A percentile compares a stretch with the other conserved stretches of the same genome.
Evolutionary conservation across 35 echinoderm and acorn worm species (phyloP).

Genomic region (Lytechinus variegatus): DNA sequence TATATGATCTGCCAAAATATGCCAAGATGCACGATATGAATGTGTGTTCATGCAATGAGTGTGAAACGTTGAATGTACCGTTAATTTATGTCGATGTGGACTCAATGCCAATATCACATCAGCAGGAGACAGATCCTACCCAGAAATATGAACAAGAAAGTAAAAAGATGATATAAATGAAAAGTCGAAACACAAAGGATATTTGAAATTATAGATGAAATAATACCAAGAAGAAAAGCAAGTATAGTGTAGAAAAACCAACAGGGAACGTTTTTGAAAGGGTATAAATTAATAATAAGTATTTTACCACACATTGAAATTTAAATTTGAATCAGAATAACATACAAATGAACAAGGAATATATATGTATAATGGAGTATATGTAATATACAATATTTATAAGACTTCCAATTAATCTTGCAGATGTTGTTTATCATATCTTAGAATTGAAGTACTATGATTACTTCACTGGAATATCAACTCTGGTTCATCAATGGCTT

Average conservation of each 20-base stretch:
- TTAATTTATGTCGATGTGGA: constrained; percentile 36
- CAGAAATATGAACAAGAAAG: neutral
- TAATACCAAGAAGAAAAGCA: neutral
- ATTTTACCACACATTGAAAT: no score
- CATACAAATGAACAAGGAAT: no score
- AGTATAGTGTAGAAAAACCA: neutral
- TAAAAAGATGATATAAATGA: neutral
- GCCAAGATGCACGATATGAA: neutral
- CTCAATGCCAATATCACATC: constrained; percentile 48
- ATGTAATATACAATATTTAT: no score
- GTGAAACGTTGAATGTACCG: constrained; percentile 19
- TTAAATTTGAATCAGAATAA: no score
- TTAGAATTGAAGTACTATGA: no score
- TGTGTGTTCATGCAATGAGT: neutral
- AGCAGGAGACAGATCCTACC: constrained; percentile 33
- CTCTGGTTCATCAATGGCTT: no score
- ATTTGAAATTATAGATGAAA: neutral
- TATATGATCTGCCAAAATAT: neutral
- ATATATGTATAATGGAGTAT: no score
- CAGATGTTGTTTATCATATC: no score
- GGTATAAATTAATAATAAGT: no score
- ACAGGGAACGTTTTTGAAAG: neutral
- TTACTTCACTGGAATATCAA: no score
- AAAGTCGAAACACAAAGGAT: neutral
- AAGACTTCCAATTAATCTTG: no score